Evolutionary conservation across 2,113 vertebrate species (phyloP).

Genomic region (Scartelaos histophorus): DNA sequence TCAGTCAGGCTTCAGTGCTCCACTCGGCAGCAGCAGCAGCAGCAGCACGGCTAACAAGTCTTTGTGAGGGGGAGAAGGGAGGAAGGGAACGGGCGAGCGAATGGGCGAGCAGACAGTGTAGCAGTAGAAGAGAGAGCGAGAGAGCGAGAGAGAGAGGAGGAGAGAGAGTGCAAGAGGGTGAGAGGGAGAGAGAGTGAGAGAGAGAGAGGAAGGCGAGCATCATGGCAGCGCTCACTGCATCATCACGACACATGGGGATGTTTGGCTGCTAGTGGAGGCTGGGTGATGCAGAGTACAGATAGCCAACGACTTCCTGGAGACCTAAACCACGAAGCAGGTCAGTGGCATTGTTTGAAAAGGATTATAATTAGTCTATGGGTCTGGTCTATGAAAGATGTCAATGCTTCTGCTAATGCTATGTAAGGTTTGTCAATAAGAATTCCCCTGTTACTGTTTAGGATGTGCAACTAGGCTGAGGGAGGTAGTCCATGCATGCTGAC

Average conservation of each 20-base stretch:
- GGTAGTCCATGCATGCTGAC: slow-evolving; percentile 38
- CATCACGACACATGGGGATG: slow-evolving; percentile 71
- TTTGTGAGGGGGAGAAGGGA: slow-evolving; percentile 82
- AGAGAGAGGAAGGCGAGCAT: slow-evolving; percentile 64
- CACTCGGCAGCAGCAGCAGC: slow-evolving; percentile 83
- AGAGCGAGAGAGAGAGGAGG: slow-evolving; percentile 15
- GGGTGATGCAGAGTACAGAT: slow-evolving; percentile 74
- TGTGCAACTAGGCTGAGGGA: slow-evolving; percentile 40
- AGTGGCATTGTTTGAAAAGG: slow-evolving; percentile 27
- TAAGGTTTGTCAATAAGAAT: slow-evolving; percentile 44
- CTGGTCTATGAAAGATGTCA: background rate
- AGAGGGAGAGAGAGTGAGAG: slow-evolving; percentile 22
- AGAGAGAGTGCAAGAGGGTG: slow-evolving; percentile 12
- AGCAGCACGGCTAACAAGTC: slow-evolving; percentile 85
- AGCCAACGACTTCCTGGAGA: slow-evolving; percentile 76
- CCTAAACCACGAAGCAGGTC: slow-evolving; percentile 64
- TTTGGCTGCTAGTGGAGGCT: slow-evolving; percentile 80
- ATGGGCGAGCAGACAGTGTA: slow-evolving; percentile 42
- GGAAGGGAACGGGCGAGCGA: slow-evolving; percentile 24
- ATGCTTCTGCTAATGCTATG: background rate
- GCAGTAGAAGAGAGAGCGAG: slow-evolving; percentile 45
- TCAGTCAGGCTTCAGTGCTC: slow-evolving; percentile 85
- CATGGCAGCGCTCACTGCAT: slow-evolving; percentile 70
- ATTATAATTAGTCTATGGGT: background rate
- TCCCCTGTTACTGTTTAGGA: slow-evolving; percentile 22